Evolutionary conservation across 2,113 vertebrate species (phyloP).

Genomic region (Microcebus ravelobensis): DNA sequence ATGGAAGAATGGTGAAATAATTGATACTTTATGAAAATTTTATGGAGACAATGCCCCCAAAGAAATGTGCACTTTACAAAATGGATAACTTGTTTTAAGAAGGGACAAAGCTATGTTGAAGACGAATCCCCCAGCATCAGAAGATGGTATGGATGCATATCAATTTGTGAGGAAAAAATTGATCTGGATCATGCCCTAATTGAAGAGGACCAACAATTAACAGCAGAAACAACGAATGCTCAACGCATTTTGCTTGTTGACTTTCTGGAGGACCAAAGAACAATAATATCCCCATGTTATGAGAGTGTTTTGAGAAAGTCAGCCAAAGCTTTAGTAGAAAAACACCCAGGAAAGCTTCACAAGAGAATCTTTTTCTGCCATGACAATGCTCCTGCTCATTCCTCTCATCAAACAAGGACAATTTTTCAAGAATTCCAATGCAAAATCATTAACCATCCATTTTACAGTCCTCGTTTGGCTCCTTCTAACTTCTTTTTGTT

Average conservation of each 20-base stretch:
- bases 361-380: neutral
- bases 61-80: neutral
- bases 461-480: neutral
- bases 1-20: neutral
- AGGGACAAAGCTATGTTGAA: neutral
- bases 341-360: neutral
- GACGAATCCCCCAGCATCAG: neutral
- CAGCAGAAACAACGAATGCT: neutral
- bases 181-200: neutral
- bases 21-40: neutral
- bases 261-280: neutral
- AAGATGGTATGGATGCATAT: neutral
- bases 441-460: neutral
- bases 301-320: neutral
- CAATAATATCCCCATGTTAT: neutral
- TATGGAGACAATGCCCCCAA: neutral
- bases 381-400: neutral
- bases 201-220: neutral
- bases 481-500: neutral
- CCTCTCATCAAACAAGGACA: neutral
- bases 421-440: neutral
- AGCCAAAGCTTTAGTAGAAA: neutral
- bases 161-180: neutral
- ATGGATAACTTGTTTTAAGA: neutral
- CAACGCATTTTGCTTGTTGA: neutral